A percentile compares a stretch with the other conserved stretches of the same genome.
phyloP scores from a whole-genome alignment of 2,797 vertebrate species.

The Typhlichthys eigenmanni region DNA sequence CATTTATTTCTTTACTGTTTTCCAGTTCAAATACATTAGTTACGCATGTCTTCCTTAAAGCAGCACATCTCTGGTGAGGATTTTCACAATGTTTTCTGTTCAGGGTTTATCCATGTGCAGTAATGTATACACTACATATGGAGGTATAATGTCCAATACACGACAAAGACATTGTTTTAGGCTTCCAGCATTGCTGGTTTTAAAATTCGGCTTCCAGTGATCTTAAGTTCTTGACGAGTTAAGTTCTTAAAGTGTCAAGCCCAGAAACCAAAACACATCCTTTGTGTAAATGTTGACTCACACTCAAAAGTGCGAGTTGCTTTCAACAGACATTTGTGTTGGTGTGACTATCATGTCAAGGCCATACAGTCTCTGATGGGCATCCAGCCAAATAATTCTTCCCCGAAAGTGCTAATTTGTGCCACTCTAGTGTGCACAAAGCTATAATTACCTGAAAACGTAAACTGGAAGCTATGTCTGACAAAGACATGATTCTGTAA shows the following conservation, averaged over 20 bases:
- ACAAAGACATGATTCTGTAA: constrained; percentile 77
- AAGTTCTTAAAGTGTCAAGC: constrained; percentile 10
- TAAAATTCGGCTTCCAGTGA: too few species aligned
- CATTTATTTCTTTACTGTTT: too few species aligned
- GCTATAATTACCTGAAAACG: constrained; percentile 83
- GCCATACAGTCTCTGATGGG: constrained; percentile 69
- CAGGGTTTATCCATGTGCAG: too few species aligned
- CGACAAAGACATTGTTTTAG: too few species aligned
- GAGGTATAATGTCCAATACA: too few species aligned
- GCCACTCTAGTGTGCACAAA: constrained; percentile 73
- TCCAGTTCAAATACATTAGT: too few species aligned
- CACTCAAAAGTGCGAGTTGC: constrained; percentile 34
- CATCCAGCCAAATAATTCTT: constrained; percentile 77
- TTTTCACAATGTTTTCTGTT: too few species aligned
- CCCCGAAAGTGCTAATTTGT: constrained; percentile 79
- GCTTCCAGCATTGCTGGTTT: too few species aligned
- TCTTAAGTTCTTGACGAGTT: background rate
- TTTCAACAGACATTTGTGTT: constrained; percentile 56
- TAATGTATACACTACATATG: too few species aligned
- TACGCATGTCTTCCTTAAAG: too few species aligned
- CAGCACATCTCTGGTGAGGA: too few species aligned
- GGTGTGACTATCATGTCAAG: constrained; percentile 69
- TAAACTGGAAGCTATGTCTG: constrained; percentile 82
- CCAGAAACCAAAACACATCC: constrained; percentile 16
- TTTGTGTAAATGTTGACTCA: constrained; percentile 54